phyloP scores from a whole-genome alignment of 1,140 invertebrate species.

The Anoplolepis gracilipes region DNA sequence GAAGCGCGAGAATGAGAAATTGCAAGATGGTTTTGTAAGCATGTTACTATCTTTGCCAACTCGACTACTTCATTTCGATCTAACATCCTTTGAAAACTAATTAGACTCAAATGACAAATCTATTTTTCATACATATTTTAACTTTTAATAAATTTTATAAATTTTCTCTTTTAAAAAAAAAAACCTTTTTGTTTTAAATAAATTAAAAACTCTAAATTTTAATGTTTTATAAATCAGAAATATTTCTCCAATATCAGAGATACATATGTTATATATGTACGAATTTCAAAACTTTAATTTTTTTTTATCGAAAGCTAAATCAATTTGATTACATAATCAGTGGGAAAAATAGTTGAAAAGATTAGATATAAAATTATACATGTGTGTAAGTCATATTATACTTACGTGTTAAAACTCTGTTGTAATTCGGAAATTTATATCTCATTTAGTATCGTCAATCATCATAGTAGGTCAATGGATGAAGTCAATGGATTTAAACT shows the following conservation, averaged over 20 bases:
- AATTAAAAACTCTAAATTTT: no score
- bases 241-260: no score
- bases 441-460: no score
- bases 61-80: not conserved
- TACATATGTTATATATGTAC: not conserved
- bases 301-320: not conserved
- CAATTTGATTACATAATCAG: not conserved
- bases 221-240: no score
- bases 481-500: no score
- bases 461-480: no score
- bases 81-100: not conserved
- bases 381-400: not conserved
- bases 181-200: no score
- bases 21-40: not conserved
- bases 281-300: not conserved
- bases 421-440: no score
- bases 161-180: no score
- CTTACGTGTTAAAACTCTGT: no score
- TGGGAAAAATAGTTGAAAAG: not conserved
- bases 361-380: not conserved
- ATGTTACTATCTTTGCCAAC: not conserved
- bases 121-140: no score
- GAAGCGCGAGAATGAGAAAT: constrained; percentile 12
- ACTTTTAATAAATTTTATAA: not conserved
- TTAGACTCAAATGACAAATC: no score